phyloP scores from a whole-genome alignment of 1,140 invertebrate species.

The Rhysida immarginata region DNA sequence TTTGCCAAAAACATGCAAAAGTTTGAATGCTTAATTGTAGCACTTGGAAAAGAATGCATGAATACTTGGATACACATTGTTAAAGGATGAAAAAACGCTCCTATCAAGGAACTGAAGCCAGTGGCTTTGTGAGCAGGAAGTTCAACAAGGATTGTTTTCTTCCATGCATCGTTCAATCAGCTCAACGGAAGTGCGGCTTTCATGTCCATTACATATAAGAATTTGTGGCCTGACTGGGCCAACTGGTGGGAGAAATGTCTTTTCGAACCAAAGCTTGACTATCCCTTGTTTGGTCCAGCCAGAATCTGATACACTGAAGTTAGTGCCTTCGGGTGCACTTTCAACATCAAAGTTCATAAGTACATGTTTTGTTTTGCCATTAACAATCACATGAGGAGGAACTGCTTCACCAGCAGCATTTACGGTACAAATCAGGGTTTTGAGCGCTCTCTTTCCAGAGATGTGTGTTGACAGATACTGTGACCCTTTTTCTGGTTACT shows the following conservation, averaged over 20 bases:
- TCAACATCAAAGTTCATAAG: background rate
- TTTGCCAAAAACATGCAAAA: background rate
- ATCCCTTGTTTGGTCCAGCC: constrained; percentile 5
- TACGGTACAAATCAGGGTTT: background rate
- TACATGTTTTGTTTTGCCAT: background rate
- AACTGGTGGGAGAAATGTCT: background rate
- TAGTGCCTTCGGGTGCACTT: background rate
- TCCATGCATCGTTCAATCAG: background rate
- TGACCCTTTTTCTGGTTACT: background rate
- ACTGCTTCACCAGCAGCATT: background rate
- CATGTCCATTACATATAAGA: constrained; percentile 1
- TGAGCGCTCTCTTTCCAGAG: constrained; percentile 4
- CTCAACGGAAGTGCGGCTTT: background rate
- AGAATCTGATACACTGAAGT: background rate
- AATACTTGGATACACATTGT: background rate
- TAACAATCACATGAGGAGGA: constrained; percentile 1
- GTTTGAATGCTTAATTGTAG: background rate
- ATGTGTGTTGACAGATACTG: background rate
- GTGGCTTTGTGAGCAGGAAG: background rate
- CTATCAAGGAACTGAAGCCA: constrained; percentile 3
- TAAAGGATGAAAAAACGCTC: background rate
- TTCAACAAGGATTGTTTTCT: constrained; percentile 3
- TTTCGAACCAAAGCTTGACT: background rate
- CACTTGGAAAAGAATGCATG: background rate
- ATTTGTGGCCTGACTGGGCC: background rate